A percentile compares a stretch with the other conserved stretches of the same genome.
These are phyloP conservation scores for Seriola quinqueradiata DNA, from an alignment of 2,113 vertebrate genomes.

Conservation along the genomic window DNA sequence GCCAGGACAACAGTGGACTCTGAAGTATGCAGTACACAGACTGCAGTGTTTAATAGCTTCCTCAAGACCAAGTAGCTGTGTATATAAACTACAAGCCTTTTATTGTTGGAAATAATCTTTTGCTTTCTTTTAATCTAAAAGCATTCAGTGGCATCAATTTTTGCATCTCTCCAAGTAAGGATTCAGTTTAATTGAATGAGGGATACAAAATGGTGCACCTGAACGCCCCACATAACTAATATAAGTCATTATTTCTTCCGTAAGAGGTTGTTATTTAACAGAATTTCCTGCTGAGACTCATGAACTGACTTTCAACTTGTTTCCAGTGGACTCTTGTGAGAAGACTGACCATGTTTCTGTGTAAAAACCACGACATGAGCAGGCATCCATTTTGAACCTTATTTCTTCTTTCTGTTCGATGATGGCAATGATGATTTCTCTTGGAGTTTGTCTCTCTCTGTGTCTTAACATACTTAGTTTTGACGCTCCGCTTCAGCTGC, in stretches of 20 bases:
- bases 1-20: slow-evolving; percentile 34
- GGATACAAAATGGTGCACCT: slow-evolving; percentile 37
- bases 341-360: slow-evolving; percentile 26
- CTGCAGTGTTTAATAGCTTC: slow-evolving; percentile 55
- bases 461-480: slow-evolving; percentile 72
- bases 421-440: slow-evolving; percentile 8
- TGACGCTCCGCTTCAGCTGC: slow-evolving; percentile 66
- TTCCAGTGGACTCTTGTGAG: slow-evolving; percentile 39
- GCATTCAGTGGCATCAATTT: background rate
- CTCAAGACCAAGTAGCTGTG: slow-evolving; percentile 71
- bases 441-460: slow-evolving; percentile 34
- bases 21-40: slow-evolving; percentile 13
- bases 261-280: slow-evolving; percentile 47
- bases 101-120: slow-evolving; percentile 49
- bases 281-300: slow-evolving; percentile 30
- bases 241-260: slow-evolving; percentile 15
- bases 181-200: slow-evolving; percentile 44
- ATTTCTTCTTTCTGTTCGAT: slow-evolving; percentile 22
- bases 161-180: slow-evolving; percentile 33
- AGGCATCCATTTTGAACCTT: slow-evolving; percentile 16
- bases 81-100: slow-evolving; percentile 55
- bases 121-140: slow-evolving; percentile 27
- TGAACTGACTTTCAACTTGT: slow-evolving; percentile 31
- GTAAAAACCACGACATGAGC: slow-evolving; percentile 26
- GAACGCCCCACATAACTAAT: slow-evolving; percentile 23